Conservation (phyloP, 2,797 vertebrate species). For the Rousettus madagascariensis region DNA sequence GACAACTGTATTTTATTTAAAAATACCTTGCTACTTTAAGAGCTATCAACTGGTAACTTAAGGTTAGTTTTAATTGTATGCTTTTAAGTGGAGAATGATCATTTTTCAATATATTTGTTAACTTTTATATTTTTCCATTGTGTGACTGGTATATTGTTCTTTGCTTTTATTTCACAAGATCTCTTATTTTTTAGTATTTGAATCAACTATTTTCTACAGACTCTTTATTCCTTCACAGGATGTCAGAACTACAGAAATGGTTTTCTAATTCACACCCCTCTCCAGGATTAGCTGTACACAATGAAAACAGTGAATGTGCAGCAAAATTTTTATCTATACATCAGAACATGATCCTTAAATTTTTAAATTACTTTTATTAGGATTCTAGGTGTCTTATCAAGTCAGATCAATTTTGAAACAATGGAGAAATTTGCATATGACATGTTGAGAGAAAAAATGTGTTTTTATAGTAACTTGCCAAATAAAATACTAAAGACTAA, state of each 20-base stretch:
- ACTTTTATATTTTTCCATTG: not conserved
- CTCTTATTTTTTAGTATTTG: not conserved
- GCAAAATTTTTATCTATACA: not conserved
- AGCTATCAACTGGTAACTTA: not conserved
- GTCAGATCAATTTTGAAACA: not conserved
- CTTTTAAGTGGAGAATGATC: not conserved
- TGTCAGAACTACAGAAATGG: not conserved
- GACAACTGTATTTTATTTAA: not conserved
- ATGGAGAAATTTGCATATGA: not conserved
- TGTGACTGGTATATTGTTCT: not conserved
- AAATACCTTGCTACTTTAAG: not conserved
- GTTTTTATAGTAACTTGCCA: not conserved
- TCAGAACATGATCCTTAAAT: not conserved
- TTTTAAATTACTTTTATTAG: constrained; percentile 23
- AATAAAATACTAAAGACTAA: constrained; percentile 6
- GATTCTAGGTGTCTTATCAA: not conserved
- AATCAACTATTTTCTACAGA: not conserved
- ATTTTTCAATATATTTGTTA: constrained; percentile 3
- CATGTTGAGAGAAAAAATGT: not conserved
- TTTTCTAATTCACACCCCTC: not conserved
- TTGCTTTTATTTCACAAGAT: not conserved
- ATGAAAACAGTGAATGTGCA: not conserved
- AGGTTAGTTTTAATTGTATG: not conserved
- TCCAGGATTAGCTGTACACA: not conserved
- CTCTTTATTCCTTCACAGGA: not conserved